Evolutionary conservation across 2,797 vertebrate genomes (phyloP).

Genomic region (Rhinogobio ventralis): DNA sequence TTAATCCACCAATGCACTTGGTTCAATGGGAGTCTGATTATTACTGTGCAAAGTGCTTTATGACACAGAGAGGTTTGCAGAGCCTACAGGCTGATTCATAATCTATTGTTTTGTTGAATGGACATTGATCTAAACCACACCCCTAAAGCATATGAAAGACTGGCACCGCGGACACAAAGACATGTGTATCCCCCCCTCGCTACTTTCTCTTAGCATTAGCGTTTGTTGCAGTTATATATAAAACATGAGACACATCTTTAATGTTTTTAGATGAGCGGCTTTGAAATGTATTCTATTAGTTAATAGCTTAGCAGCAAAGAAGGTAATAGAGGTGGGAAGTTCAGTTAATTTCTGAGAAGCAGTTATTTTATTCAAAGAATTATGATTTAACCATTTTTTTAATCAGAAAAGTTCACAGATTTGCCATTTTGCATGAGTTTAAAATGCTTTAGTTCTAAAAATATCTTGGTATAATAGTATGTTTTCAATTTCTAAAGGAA

Average conservation of each 20-base stretch:
- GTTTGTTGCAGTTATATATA: neutral
- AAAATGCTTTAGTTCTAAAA: too few species aligned
- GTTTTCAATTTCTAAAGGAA: neutral
- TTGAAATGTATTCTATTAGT: neutral
- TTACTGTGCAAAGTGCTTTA: conserved; percentile 8
- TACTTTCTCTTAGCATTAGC: neutral
- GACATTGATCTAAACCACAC: neutral
- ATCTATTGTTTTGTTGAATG: neutral
- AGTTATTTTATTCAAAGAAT: neutral
- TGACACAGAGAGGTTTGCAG: neutral
- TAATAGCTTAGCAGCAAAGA: too few species aligned
- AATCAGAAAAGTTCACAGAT: neutral
- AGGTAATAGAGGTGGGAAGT: neutral
- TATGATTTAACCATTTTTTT: neutral
- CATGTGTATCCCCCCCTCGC: neutral
- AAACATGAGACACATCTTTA: neutral
- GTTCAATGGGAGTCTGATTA: conserved; percentile 23
- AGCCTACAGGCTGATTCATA: neutral
- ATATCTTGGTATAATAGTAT: neutral
- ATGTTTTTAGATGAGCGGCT: neutral
- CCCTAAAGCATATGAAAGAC: neutral
- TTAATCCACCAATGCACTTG: conserved; percentile 12
- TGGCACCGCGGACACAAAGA: neutral
- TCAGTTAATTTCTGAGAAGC: neutral
- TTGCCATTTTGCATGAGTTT: neutral